Percentiles rank a stretch among this genome's conserved stretches.
Conservation (phyloP, 2,797 vertebrate species). For the Sebastes oblongus region DNA sequence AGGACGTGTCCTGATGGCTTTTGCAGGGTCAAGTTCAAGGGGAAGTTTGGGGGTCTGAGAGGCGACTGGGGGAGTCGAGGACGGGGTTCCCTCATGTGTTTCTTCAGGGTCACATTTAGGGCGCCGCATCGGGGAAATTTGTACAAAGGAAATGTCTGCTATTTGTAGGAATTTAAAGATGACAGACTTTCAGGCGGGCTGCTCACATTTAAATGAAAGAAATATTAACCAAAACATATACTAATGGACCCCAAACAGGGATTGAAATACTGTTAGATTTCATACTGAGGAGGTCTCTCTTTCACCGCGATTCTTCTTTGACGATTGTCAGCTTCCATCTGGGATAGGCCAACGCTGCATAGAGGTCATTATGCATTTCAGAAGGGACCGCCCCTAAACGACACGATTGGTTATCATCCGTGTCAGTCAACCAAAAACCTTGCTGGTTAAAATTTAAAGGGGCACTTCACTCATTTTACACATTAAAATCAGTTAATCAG, state of each 20-base stretch:
- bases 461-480: background rate
- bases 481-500: background rate
- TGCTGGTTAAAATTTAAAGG: background rate
- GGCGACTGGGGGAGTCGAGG: background rate
- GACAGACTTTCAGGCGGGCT: background rate
- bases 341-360: background rate
- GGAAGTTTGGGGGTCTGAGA: background rate
- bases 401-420: background rate
- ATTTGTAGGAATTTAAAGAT: background rate
- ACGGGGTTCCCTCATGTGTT: too few relatives aligned
- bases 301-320: too few relatives aligned
- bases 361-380: background rate
- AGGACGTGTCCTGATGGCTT: slow-evolving; percentile 30
- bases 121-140: background rate
- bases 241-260: background rate
- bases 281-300: background rate
- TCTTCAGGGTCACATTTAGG: background rate
- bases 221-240: background rate
- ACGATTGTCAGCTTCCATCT: background rate
- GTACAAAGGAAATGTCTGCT: slow-evolving; percentile 3
- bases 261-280: background rate
- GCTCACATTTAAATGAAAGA: background rate
- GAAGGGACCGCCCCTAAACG: background rate
- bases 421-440: background rate
- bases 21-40: slow-evolving; percentile 15